Percentiles rank a stretch among this genome's conserved stretches.
Conservation (phyloP, 1,140 invertebrate species). For the Atopsyche davidsoni region DNA sequence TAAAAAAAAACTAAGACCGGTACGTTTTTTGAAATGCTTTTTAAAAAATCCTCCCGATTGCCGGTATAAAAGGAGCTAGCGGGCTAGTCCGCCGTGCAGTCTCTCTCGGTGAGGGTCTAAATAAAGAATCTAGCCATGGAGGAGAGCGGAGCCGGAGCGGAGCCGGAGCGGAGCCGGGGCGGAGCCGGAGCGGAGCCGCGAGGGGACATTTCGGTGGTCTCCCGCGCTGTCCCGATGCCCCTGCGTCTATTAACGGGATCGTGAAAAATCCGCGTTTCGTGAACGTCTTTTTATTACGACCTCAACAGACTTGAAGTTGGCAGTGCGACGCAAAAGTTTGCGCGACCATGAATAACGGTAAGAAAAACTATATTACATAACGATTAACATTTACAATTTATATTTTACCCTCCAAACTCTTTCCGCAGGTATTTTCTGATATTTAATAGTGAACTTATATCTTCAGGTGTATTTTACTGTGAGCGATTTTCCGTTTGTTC, state of each 20-base stretch:
- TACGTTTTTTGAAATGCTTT: neutral
- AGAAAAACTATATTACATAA: slow-evolving; percentile 24
- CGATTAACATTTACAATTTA: slow-evolving; percentile 17
- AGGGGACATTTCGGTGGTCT: slow-evolving; percentile 9
- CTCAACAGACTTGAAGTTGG: slow-evolving; percentile 19
- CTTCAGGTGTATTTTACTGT: too few relatives aligned
- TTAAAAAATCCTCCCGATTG: neutral
- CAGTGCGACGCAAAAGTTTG: slow-evolving; percentile 12
- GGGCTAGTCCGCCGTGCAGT: neutral
- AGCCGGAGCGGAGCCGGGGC: neutral
- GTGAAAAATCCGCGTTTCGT: slow-evolving; percentile 8
- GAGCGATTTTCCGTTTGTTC: too few relatives aligned
- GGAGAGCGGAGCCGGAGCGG: neutral
- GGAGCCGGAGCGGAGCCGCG: neutral
- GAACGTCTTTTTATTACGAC: slow-evolving; percentile 13
- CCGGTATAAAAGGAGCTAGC: slow-evolving; percentile 17
- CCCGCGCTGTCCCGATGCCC: neutral
- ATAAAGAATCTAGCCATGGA: slow-evolving; percentile 12
- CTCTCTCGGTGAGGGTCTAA: slow-evolving; percentile 15
- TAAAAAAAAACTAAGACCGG: neutral
- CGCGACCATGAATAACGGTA: slow-evolving; percentile 20
- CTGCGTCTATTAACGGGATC: slow-evolving; percentile 17
- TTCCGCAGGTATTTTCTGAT: too few relatives aligned
- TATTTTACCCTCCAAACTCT: too few relatives aligned
- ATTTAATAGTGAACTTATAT: too few relatives aligned